phyloP scores from a whole-genome alignment of 2,888 invertebrate genomes.

The Pegoplata infirma region DNA sequence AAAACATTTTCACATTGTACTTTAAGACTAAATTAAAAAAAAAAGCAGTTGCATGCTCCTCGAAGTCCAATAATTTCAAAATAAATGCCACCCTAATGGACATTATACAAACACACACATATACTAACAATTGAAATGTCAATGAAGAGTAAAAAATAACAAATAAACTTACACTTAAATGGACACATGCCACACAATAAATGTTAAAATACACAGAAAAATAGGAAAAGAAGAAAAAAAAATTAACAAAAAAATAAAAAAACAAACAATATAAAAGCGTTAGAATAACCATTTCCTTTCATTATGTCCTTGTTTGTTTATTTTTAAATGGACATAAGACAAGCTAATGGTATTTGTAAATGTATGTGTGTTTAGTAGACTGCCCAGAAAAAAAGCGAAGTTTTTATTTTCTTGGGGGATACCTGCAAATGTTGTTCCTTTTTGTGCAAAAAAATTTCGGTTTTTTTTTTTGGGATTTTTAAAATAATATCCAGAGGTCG shows the following conservation, averaged over 20 bases:
- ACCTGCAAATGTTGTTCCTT: too few species aligned
- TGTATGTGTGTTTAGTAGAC: neutral
- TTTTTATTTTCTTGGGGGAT: too few species aligned
- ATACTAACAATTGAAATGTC: neutral
- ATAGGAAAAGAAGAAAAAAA: neutral
- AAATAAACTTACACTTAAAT: neutral
- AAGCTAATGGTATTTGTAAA: slow-evolving; percentile 8
- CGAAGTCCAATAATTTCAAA: too few species aligned
- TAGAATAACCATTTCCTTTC: neutral
- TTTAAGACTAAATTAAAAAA: too few species aligned
- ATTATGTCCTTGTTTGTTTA: neutral
- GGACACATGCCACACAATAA: neutral
- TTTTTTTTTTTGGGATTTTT: too few species aligned
- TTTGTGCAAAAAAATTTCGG: too few species aligned
- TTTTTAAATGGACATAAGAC: neutral
- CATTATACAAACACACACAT: neutral
- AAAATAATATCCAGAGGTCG: too few species aligned
- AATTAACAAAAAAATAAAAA: neutral
- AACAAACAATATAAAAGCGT: slow-evolving; percentile 12
- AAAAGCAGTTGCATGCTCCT: too few species aligned
- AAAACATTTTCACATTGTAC: too few species aligned
- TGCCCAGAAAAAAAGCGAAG: neutral
- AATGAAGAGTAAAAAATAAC: neutral
- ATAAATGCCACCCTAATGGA: too few species aligned
- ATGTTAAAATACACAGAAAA: neutral